Conservation (phyloP, 2,113 vertebrate species). For the Aspiorhynchus laticeps region DNA sequence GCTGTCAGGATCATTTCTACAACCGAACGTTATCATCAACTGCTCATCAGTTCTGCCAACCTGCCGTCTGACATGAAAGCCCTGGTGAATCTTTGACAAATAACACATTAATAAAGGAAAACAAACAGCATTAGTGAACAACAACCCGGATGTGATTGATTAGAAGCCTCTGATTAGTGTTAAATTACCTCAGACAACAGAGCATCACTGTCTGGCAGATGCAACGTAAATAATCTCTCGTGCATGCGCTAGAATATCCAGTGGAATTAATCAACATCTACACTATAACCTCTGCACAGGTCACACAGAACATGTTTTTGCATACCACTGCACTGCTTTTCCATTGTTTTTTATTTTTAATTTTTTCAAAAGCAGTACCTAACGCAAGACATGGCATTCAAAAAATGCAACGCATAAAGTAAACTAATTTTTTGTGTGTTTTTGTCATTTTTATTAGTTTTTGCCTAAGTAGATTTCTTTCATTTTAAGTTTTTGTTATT, state of each 20-base stretch:
- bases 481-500: no score
- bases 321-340: not conserved
- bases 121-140: slow-evolving; percentile 51
- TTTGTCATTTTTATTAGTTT: no score
- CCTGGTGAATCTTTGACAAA: slow-evolving; percentile 53
- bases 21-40: slow-evolving; percentile 50
- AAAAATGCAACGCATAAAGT: no score
- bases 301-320: not conserved
- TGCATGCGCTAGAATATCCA: slow-evolving; percentile 28
- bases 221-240: slow-evolving; percentile 80
- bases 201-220: slow-evolving; percentile 76
- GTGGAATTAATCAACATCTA: slow-evolving; percentile 28
- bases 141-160: slow-evolving; percentile 71
- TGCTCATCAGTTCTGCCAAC: slow-evolving; percentile 52
- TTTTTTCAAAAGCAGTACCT: not conserved
- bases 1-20: slow-evolving; percentile 41
- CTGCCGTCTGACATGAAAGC: slow-evolving; percentile 45
- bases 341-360: not conserved
- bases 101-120: slow-evolving; percentile 55
- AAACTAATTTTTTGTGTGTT: no score
- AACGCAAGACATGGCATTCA: not conserved
- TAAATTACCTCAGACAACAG: slow-evolving; percentile 79
- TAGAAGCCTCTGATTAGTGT: slow-evolving; percentile 78
- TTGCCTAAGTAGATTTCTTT: no score
- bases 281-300: not conserved